Conservation (phyloP, 2,113 vertebrate species). For the Pogona vitticeps region DNA sequence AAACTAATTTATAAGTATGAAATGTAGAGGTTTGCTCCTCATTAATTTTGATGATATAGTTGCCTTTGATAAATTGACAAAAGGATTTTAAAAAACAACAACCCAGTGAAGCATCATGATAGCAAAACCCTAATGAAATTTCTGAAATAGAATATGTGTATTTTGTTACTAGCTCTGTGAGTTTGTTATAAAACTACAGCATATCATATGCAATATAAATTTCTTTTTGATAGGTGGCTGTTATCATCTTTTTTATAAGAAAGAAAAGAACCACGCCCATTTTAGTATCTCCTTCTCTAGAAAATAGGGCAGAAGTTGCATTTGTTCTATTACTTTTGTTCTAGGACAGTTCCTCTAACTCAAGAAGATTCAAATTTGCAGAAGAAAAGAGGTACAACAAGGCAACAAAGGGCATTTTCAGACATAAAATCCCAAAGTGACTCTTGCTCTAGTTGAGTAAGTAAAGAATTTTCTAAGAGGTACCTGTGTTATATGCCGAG, state of each 20-base stretch:
- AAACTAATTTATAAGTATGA: constrained; percentile 46
- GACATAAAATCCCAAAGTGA: background rate
- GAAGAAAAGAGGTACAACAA: background rate
- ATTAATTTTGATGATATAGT: constrained; percentile 30
- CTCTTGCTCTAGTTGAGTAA: background rate
- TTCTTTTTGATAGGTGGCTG: constrained; percentile 28
- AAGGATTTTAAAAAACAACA: constrained; percentile 25
- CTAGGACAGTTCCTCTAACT: background rate
- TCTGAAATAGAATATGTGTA: constrained; percentile 40
- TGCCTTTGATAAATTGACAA: constrained; percentile 51
- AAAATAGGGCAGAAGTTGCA: too few relatives aligned
- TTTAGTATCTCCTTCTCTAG: background rate
- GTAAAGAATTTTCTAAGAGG: background rate
- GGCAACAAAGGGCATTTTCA: background rate
- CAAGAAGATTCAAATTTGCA: background rate
- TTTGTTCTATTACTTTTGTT: too few relatives aligned
- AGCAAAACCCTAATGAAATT: background rate
- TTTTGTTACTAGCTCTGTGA: background rate
- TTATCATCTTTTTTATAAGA: constrained; percentile 15
- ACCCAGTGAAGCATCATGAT: background rate
- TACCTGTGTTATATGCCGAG: too few relatives aligned
- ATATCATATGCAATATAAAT: background rate
- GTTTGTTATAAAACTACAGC: constrained; percentile 15
- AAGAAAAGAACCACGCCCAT: background rate
- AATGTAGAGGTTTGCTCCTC: constrained; percentile 38